phyloP scores from a whole-genome alignment of 2,888 invertebrate genomes.

The Scaptomyza flava region DNA sequence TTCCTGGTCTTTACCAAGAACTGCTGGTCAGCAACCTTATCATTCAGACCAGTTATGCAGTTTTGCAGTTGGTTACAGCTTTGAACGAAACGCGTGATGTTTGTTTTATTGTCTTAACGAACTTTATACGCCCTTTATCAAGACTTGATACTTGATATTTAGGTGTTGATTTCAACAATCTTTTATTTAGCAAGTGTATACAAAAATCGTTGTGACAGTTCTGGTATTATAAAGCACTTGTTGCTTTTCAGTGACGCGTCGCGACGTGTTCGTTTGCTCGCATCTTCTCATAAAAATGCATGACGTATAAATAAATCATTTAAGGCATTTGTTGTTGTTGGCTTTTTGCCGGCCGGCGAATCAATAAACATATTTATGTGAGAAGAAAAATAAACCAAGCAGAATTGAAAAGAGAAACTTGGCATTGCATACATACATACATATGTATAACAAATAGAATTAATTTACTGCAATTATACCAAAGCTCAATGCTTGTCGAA shows the following conservation, averaged over 20 bases:
- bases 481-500: too few relatives aligned
- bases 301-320: conserved; percentile 46
- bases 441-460: conserved; percentile 3
- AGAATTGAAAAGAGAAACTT: not conserved
- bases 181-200: conserved; percentile 12
- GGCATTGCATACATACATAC: too few relatives aligned
- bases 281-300: too few relatives aligned
- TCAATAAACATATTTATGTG: conserved; percentile 38
- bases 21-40: conserved; percentile 31
- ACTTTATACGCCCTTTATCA: not conserved
- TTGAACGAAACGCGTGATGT: conserved; percentile 45
- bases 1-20: conserved; percentile 31
- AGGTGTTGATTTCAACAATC: too few relatives aligned
- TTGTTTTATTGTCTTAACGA: not conserved
- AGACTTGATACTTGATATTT: too few relatives aligned
- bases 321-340: conserved; percentile 38
- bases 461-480: not conserved
- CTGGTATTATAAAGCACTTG: not conserved
- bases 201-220: not conserved
- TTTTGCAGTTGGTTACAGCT: conserved; percentile 1
- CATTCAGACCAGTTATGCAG: conserved; percentile 4
- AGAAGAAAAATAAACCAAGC: conserved; percentile 1
- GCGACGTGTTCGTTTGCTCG: conserved; percentile 29
- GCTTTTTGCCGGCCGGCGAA: conserved; percentile 42
- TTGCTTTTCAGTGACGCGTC: conserved; percentile 18